Conservation (phyloP, 2,113 vertebrate species). For the Ariopsis seemanni region DNA sequence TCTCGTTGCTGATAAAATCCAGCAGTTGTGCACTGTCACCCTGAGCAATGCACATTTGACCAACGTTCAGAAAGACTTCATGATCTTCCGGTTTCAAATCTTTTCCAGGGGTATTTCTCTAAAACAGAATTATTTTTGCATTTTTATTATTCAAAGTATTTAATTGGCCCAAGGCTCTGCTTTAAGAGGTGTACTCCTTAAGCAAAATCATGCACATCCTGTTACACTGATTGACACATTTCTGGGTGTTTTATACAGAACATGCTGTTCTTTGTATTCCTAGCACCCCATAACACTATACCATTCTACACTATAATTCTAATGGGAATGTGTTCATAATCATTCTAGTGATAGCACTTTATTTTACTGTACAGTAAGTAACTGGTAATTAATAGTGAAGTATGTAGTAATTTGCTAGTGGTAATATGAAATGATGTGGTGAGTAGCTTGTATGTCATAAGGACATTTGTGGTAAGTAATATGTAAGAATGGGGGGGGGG, state of each 20-base stretch:
- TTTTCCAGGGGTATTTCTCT: conserved; percentile 81
- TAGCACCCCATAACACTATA: neutral
- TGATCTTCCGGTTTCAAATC: conserved; percentile 86
- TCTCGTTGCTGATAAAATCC: conserved; percentile 81
- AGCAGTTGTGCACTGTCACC: conserved; percentile 75
- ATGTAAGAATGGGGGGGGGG: no score
- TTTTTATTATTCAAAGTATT: neutral
- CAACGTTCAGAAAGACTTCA: conserved; percentile 79
- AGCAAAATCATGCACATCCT: neutral
- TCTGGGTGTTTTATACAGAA: neutral
- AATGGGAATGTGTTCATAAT: neutral
- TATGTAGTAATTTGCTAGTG: neutral
- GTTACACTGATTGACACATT: neutral
- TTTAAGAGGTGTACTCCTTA: neutral
- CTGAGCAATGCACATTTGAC: conserved; percentile 80
- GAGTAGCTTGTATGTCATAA: neutral
- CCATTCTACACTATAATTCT: neutral
- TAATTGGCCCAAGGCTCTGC: neutral
- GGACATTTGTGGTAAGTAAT: neutral
- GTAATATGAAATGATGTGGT: neutral
- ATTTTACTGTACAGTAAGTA: neutral
- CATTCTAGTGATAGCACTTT: neutral
- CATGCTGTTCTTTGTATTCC: neutral
- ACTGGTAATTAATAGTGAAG: neutral
- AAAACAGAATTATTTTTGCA: conserved; percentile 15